Conservation (phyloP, 1,140 invertebrate genomes). For the Apis florea region DNA sequence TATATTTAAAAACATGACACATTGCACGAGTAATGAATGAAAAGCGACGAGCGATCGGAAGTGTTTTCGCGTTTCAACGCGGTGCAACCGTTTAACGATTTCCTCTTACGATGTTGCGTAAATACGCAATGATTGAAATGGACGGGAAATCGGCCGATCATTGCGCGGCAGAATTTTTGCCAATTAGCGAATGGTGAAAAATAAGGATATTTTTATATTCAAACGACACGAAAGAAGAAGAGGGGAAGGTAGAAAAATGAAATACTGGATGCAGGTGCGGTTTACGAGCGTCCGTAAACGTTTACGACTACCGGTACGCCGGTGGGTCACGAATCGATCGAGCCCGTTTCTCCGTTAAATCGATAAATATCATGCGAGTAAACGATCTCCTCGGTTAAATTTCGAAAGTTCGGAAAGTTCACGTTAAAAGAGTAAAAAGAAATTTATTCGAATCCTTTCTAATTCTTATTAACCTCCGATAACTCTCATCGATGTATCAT, state of each 20-base stretch:
- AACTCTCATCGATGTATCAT: too few relatives aligned
- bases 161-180: not conserved
- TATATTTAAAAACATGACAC: not conserved
- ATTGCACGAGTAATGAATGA: conserved; percentile 13
- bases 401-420: too few relatives aligned
- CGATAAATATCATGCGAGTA: not conserved
- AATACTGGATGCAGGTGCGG: not conserved
- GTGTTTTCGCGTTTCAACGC: conserved; percentile 16
- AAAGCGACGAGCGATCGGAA: conserved; percentile 32
- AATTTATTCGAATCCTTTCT: too few relatives aligned
- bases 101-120: conserved; percentile 28
- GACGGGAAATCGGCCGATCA: not conserved
- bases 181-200: conserved; percentile 2
- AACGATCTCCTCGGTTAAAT: not conserved
- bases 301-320: conserved; percentile 39
- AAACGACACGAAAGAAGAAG: too few relatives aligned
- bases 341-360: conserved; percentile 9
- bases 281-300: conserved; percentile 36
- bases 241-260: not conserved
- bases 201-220: not conserved
- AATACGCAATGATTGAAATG: conserved; percentile 18
- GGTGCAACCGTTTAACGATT: conserved; percentile 21
- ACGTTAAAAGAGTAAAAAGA: too few relatives aligned
- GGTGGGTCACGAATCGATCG: conserved; percentile 9
- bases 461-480: too few relatives aligned